phyloP scores from a whole-genome alignment of 2,797 vertebrate species.

The Antrozous pallidus region DNA sequence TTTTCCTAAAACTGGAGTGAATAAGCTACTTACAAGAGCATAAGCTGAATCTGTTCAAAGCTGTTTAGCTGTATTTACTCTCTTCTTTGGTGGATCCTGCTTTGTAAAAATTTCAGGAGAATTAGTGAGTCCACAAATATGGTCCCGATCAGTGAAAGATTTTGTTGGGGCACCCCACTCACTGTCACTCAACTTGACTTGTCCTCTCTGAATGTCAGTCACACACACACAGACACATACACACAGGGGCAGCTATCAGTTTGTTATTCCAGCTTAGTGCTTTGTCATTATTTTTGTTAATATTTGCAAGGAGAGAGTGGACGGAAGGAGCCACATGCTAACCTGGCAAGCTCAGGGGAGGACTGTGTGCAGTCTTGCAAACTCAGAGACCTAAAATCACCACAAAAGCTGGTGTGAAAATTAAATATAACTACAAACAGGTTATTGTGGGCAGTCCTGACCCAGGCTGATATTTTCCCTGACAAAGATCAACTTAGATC shows the following conservation, averaged over 20 bases:
- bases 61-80: conserved; percentile 78
- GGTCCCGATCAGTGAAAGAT: neutral
- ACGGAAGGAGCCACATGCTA: no score
- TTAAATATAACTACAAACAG: no score
- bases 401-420: no score
- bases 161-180: neutral
- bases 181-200: neutral
- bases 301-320: neutral
- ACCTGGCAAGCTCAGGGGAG: no score
- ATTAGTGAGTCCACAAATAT: conserved; percentile 66
- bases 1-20: conserved; percentile 81
- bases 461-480: no score
- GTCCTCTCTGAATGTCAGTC: neutral
- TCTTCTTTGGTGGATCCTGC: conserved; percentile 71
- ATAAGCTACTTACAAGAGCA: conserved; percentile 82
- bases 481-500: no score
- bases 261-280: neutral
- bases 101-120: conserved; percentile 72
- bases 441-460: no score
- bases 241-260: neutral
- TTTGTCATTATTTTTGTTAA: neutral
- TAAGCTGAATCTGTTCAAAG: conserved; percentile 78
- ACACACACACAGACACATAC: neutral
- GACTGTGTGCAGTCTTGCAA: no score
- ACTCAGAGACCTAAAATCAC: no score